Evolutionary conservation across 2,888 invertebrate species (phyloP).

Genomic region (Eutolmus rufibarbis): DNA sequence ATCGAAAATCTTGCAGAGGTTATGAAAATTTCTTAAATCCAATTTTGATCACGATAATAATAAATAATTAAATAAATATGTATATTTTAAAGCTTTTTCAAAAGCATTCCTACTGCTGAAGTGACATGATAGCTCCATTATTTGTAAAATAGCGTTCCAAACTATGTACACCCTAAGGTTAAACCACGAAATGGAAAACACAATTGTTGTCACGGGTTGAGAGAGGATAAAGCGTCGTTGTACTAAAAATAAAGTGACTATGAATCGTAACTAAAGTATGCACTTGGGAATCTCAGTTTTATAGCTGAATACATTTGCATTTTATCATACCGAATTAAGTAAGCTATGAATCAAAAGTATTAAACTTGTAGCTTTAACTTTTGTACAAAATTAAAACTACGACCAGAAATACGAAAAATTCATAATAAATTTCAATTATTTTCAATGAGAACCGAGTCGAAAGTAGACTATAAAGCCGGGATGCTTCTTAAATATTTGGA

Average conservation of each 20-base stretch:
- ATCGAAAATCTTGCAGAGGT: too few species aligned
- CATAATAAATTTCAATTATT: background rate
- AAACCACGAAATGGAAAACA: background rate
- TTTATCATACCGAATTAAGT: background rate
- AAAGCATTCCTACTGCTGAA: background rate
- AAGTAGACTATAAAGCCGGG: background rate
- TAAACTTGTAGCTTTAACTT: background rate
- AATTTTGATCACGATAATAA: too few species aligned
- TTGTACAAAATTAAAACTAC: background rate
- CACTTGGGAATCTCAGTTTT: background rate
- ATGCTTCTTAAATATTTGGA: background rate
- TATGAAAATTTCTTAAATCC: background rate
- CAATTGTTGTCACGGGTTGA: background rate
- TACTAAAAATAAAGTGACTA: background rate
- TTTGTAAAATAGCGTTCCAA: background rate
- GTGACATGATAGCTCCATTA: background rate
- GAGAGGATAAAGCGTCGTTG: background rate
- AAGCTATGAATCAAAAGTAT: background rate
- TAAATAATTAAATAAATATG: too few species aligned
- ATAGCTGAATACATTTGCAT: background rate
- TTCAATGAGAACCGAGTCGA: background rate
- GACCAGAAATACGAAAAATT: background rate
- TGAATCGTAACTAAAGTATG: background rate
- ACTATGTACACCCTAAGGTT: background rate
- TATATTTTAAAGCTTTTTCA: too few species aligned